Base-by-base conservation (phyloP, 1,140 invertebrate genomes). In the Xylocopa sonorina region DNA sequence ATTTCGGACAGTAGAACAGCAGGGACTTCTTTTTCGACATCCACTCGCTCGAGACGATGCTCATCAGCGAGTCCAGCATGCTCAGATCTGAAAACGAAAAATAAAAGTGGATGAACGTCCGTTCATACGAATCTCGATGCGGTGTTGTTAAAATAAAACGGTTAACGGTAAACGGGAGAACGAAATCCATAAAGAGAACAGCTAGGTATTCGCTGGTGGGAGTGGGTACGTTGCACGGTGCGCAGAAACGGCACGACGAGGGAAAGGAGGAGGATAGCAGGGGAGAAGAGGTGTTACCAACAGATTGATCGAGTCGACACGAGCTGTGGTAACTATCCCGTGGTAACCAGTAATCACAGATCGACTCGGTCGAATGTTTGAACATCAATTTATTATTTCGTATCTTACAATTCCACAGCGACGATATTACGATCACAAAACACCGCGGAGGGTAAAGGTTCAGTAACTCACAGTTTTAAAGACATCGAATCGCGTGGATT, bases 1-100 rank as follows among this genome's bases (percentile, higher is more conserved):
- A 97, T 88, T 96, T 95, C 53, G 95, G 93, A 91, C 95, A 96
- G 82, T 95, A 95, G n/a, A n/a, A 87, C 95, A 84, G 10, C 86
- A 82, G 0, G 12, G 2, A 18, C 3, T 73, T 32, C 0, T 29
- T 46, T 14, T 0, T 0, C 16, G 3, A 3, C 3, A 24, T 34
- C 18, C 0, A 3, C 1, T n/a, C 38, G 0, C 79, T 55, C 34
- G 46, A 80, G 10, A 29, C 73, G 43, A 72, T 34, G 62, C 21
- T 83, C 79, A 82, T 83, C 53, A 78, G 55, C 38, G 78, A 67
- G 50, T 87, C 84, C 81, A 88, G 66, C 68, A 67, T 50, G 34
- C n/a, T 24, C 51, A 82, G 67, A 85, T 86, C 84, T 86, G 83
- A 85, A 86, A 85, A 21, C 62, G 82, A 80, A 53, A 86, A 68